Evolutionary conservation across 1,140 invertebrate species (phyloP), one percentile per base, ranked within the genome.

Genomic region (Brachionus rotundiformis): DNA sequence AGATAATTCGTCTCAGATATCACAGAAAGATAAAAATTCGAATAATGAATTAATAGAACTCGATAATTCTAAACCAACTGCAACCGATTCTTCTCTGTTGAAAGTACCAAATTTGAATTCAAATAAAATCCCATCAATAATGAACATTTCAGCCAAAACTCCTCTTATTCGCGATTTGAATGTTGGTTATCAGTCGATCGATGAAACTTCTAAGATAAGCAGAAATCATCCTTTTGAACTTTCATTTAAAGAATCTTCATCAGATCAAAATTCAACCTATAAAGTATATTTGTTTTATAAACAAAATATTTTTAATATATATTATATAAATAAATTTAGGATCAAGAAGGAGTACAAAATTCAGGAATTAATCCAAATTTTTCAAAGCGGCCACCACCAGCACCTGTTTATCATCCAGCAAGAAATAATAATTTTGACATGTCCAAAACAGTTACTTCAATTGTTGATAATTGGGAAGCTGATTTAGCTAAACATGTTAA

Each of bases 401-500:
- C 76, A 1, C 47, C 47, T 33, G 44, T 59, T 11, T 59, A 79
- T 54, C 76, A 54, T 16, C 47, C 76, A 29, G 25, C 19, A 23
- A 73, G 11, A 41, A 31, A 23, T 25, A 61, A 79, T 19, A 29
- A 39, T 7, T 59, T 13, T 39, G 76, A 79, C 29, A 59, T 79
- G 16, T 59, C 76, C 23, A 59, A 54, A 59, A 63, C 44, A 23
- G 76, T 39, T 3, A 59, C 1, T 31, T 59, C 76, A 0, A 79
- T 79, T 31, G 16, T 79, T 1, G 76, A 79, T 29, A 79, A 39
- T 41, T 79, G 47, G 76, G 76, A 79, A 63, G 76, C 76, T 11
- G 76, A 79, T 41, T 59, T 79, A 8, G 76, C 76, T 0, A 36
- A 27, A 25, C 76, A 79, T 63, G 76, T 79, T 6, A 31, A 41